Evolutionary conservation across 2,797 vertebrate genomes (phyloP).

Genomic region (Myotis pilosus): DNA sequence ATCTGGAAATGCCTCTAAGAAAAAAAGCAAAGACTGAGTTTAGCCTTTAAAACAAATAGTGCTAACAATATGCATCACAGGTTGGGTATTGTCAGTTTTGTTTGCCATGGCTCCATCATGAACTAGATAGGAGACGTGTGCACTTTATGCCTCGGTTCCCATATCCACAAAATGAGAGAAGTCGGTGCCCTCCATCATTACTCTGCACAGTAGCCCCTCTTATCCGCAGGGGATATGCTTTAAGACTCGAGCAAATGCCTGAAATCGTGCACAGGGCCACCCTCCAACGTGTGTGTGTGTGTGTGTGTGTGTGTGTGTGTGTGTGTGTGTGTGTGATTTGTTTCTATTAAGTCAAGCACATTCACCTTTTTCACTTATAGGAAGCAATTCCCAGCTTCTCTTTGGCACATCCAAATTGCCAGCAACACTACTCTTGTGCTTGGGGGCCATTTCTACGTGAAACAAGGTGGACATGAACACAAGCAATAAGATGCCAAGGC

Average conservation of each 20-base stretch:
- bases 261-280: neutral
- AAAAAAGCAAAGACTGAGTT: neutral
- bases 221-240: rapidly evolving
- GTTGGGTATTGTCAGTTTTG: neutral
- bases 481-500: neutral
- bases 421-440: too few relatives aligned
- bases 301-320: neutral
- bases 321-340: neutral
- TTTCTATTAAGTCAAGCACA: neutral
- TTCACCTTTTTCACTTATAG: neutral
- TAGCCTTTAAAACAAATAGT: neutral
- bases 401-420: neutral
- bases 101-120: neutral
- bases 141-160: neutral
- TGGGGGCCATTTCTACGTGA: neutral
- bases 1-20: neutral
- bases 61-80: neutral
- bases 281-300: neutral
- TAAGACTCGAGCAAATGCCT: neutral
- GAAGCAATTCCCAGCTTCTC: neutral
- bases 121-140: neutral
- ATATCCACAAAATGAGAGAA: neutral
- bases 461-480: neutral
- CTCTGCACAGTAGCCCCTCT: rapidly evolving
- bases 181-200: too few relatives aligned